Conservation (phyloP, 2,113 vertebrate species). For the Heterochromis multidens region DNA sequence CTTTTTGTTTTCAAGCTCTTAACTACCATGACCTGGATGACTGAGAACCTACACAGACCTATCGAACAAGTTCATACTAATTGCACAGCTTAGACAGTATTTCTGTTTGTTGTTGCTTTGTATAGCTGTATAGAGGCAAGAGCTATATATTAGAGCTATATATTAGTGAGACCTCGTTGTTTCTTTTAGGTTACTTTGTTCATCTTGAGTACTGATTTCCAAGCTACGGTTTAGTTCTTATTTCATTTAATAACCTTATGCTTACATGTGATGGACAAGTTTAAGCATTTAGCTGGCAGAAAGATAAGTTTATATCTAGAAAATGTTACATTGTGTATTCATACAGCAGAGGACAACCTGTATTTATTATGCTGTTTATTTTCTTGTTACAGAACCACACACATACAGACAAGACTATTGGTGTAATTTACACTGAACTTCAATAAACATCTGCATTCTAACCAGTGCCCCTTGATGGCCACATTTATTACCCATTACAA, state of each 20-base stretch:
- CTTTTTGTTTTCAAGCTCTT: no score
- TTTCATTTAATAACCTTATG: not conserved
- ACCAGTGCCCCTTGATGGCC: not conserved
- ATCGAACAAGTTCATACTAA: no score
- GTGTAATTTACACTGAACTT: not conserved
- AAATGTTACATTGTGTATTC: not conserved
- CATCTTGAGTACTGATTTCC: not conserved
- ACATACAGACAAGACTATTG: not conserved
- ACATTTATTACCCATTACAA: not conserved
- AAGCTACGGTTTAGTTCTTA: not conserved
- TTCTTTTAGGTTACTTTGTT: not conserved
- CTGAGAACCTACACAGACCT: no score
- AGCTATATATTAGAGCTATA: not conserved
- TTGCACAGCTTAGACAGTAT: not conserved
- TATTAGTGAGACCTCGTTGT: not conserved
- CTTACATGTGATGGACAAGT: not conserved
- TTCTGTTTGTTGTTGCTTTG: not conserved
- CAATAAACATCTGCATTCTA: not conserved
- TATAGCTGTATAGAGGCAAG: not conserved
- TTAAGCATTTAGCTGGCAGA: not conserved
- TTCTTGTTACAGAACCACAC: not conserved
- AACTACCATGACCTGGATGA: no score
- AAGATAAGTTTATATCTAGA: no score
- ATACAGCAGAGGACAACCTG: not conserved
- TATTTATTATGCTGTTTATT: not conserved